Conservation (phyloP, 1,140 invertebrate genomes). For the Anadara kagoshimensis region DNA sequence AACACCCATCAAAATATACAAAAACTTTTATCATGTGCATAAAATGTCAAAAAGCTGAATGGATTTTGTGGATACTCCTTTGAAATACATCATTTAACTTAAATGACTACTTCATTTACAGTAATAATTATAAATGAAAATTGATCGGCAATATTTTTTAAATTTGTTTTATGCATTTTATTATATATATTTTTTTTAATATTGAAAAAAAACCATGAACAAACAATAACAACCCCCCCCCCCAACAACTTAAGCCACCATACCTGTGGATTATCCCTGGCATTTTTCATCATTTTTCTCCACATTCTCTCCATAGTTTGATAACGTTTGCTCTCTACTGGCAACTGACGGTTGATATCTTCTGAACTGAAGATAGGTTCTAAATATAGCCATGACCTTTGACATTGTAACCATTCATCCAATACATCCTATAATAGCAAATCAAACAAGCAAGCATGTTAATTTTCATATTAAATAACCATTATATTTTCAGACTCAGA, state of each 20-base stretch:
- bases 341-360: slow-evolving; percentile 79
- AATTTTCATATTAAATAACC: too few relatives aligned
- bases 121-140: too few relatives aligned
- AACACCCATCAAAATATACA: too few relatives aligned
- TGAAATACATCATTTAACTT: too few relatives aligned
- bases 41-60: too few relatives aligned
- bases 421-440: slow-evolving; percentile 78
- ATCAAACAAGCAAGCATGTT: too few relatives aligned
- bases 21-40: too few relatives aligned
- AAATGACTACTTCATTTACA: too few relatives aligned
- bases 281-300: slow-evolving; percentile 83
- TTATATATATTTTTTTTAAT: background rate
- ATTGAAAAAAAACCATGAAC: background rate
- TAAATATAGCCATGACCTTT: slow-evolving; percentile 79
- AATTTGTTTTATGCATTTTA: background rate
- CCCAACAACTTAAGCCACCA: background rate
- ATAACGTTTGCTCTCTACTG: slow-evolving; percentile 85
- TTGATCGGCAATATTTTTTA: background rate
- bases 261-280: slow-evolving; percentile 81
- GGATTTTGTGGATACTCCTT: too few relatives aligned
- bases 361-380: slow-evolving; percentile 75
- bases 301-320: slow-evolving; percentile 85
- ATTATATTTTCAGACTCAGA: too few relatives aligned
- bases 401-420: slow-evolving; percentile 83
- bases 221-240: background rate